Evolutionary conservation across 2,113 vertebrate genomes (phyloP).

Genomic region (Xiphias gladius): DNA sequence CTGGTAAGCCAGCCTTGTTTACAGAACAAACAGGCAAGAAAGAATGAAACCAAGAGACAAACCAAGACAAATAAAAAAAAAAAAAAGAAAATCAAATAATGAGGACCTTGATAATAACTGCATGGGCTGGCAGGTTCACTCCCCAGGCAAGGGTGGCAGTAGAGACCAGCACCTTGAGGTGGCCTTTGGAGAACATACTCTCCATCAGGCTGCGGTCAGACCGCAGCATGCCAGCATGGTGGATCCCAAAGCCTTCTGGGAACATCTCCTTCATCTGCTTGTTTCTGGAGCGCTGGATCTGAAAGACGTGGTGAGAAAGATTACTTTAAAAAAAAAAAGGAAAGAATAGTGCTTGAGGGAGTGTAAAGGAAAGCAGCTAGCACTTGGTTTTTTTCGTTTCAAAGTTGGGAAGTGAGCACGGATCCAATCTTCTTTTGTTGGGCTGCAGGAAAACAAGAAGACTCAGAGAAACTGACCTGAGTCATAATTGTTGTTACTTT

Average conservation of each 20-base stretch:
- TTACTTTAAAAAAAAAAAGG: not conserved
- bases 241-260: conserved; percentile 97
- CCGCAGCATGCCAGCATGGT: conserved; percentile 97
- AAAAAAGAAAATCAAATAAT: not conserved
- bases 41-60: not conserved
- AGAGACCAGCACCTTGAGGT: conserved; percentile 95
- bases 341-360: not conserved
- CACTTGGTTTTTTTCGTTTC: not conserved
- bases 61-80: not conserved
- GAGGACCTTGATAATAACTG: conserved; percentile 98
- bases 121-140: conserved; percentile 99
- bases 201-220: conserved; percentile 95
- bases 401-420: not conserved
- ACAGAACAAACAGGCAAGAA: not conserved
- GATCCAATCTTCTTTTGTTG: not conserved
- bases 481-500: not conserved
- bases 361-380: not conserved
- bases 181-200: conserved; percentile 93
- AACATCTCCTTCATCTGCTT: conserved; percentile 98
- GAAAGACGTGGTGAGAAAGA: not conserved
- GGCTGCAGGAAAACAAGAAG: not conserved
- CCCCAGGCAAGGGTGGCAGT: conserved; percentile 98
- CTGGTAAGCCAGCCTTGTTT: not conserved
- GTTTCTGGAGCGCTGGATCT: conserved; percentile 97
- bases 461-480: not conserved